These are phyloP conservation scores for Melikaiella ostensackeni DNA, from an alignment of 2,888 invertebrate genomes.

Conservation along the genomic window DNA sequence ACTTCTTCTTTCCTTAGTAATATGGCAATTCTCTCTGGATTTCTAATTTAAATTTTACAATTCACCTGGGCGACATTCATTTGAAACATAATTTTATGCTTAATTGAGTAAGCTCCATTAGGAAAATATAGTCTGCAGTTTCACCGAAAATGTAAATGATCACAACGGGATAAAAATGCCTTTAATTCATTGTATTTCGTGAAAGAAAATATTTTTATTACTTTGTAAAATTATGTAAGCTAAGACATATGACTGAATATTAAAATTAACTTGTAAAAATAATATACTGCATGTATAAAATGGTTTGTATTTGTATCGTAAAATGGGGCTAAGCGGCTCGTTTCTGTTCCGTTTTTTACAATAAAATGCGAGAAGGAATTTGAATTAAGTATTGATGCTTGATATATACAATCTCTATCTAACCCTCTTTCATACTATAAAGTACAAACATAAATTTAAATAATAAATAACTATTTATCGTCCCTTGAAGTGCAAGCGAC, in stretches of 20 bases:
- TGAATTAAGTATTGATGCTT: too few relatives aligned
- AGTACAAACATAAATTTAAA: too few relatives aligned
- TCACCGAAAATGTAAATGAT: background rate
- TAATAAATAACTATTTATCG: too few relatives aligned
- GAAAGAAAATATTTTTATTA: background rate
- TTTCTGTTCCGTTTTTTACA: too few relatives aligned
- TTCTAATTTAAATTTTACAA: background rate
- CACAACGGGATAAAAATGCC: background rate
- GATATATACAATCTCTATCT: too few relatives aligned
- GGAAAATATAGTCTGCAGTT: background rate
- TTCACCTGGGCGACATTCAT: background rate
- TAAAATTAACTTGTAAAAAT: background rate
- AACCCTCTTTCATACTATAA: too few relatives aligned
- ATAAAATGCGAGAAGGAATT: too few relatives aligned
- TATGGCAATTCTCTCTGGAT: background rate
- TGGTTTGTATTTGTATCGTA: background rate
- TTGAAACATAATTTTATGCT: background rate
- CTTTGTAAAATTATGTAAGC: background rate
- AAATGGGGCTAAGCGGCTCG: too few relatives aligned
- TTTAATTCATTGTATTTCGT: background rate
- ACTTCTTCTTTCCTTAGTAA: background rate
- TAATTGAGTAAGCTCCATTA: too few relatives aligned
- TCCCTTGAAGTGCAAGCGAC: too few relatives aligned
- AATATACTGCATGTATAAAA: background rate
- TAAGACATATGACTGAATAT: background rate